phyloP scores from a whole-genome alignment of 2,888 invertebrate genomes.

The Ligdia adustata region DNA sequence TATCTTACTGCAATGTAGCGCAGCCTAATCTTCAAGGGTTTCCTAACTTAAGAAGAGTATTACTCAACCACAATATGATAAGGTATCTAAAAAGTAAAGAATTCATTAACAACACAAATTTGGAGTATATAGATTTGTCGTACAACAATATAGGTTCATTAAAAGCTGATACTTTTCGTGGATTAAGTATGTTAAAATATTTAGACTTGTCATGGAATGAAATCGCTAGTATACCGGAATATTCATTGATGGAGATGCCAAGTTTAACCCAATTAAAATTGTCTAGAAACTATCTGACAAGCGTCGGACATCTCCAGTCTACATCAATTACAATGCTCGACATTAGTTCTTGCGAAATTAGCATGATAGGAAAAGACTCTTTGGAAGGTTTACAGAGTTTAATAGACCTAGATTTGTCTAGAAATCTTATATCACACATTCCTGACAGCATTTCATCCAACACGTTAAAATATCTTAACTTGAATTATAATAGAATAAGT shows the following conservation, averaged over 20 bases:
- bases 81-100: constrained; percentile 81
- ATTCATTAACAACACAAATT: constrained; percentile 85
- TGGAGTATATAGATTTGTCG: constrained; percentile 86
- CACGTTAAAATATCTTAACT: constrained; percentile 84
- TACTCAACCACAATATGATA: constrained; percentile 86
- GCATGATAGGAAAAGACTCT: constrained; percentile 80
- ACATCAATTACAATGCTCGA: constrained; percentile 84
- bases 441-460: constrained; percentile 85
- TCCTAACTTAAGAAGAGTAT: constrained; percentile 82
- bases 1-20: constrained; percentile 86
- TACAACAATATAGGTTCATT: constrained; percentile 86
- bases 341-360: constrained; percentile 87
- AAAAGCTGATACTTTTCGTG: constrained; percentile 84
- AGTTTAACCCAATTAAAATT: constrained; percentile 85
- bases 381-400: constrained; percentile 85
- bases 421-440: constrained; percentile 86
- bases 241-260: constrained; percentile 84
- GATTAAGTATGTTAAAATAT: constrained; percentile 80
- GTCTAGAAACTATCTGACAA: constrained; percentile 86
- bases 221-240: constrained; percentile 83
- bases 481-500: constrained; percentile 85
- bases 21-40: constrained; percentile 85
- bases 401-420: constrained; percentile 85
- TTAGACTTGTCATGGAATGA: constrained; percentile 89
- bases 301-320: constrained; percentile 83